Evolutionary conservation across 2,888 invertebrate species (phyloP).

Genomic region (Ypsolopha scabrella): DNA sequence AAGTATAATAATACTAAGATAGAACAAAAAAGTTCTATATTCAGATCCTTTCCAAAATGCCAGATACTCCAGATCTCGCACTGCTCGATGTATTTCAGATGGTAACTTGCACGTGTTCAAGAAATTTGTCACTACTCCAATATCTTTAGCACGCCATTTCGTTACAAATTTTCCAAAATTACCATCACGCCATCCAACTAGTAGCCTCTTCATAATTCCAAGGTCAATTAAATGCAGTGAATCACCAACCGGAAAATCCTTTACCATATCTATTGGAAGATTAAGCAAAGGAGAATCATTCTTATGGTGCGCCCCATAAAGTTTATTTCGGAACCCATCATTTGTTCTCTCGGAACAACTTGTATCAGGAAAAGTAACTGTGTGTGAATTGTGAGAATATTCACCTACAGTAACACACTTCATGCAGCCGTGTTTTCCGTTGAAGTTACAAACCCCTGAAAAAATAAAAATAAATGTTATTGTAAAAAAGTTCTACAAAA

Average conservation of each 20-base stretch:
- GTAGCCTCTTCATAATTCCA: conserved; percentile 15
- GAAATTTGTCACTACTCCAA: conserved; percentile 9
- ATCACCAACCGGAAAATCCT: conserved; percentile 14
- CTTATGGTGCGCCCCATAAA: conserved; percentile 8
- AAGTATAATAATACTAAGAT: conserved; percentile 13
- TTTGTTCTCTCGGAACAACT: conserved; percentile 4
- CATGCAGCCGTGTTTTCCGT: conserved; percentile 13
- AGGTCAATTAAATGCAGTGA: conserved; percentile 14
- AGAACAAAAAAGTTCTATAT: conserved; percentile 13
- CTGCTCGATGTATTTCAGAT: conserved; percentile 13
- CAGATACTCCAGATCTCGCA: conserved; percentile 11
- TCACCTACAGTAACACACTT: conserved; percentile 15
- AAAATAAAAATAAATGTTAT: background rate
- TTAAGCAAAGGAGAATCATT: conserved; percentile 7
- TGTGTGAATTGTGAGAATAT: conserved; percentile 15
- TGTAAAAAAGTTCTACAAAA: background rate
- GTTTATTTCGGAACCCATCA: conserved; percentile 8
- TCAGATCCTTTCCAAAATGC: conserved; percentile 16
- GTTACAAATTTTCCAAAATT: conserved; percentile 11
- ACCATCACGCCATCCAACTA: conserved; percentile 14
- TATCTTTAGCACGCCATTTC: conserved; percentile 10
- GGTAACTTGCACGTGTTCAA: conserved; percentile 11
- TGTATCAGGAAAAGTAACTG: conserved; percentile 7
- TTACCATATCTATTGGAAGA: conserved; percentile 14
- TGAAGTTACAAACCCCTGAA: conserved; percentile 12